Conservation (phyloP, 2,888 invertebrate species). For the Zaprionus obscuricornis region DNA sequence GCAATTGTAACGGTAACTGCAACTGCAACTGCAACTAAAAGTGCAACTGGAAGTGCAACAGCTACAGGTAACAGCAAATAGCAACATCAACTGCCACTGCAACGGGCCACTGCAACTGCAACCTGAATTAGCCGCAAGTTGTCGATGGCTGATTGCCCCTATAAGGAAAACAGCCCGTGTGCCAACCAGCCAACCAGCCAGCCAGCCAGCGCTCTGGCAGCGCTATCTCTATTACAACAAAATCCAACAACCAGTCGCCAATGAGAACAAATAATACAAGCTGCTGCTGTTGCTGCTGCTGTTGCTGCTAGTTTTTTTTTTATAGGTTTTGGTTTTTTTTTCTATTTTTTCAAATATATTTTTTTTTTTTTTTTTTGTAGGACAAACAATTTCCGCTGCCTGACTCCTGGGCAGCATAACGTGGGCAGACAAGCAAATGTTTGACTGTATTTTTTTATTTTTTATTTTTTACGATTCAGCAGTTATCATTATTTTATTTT, state of each 20-base stretch:
- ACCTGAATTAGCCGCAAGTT: conserved; percentile 66
- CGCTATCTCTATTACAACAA: conserved; percentile 76
- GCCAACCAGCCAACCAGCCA: not conserved
- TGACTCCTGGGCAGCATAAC: conserved; percentile 36
- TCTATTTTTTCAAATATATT: too few relatives aligned
- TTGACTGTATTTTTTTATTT: too few relatives aligned
- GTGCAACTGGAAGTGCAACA: conserved; percentile 9
- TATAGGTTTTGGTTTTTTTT: not conserved
- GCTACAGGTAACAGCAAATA: too few relatives aligned
- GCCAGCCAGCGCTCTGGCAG: conserved; percentile 9
- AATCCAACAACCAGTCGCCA: conserved; percentile 47
- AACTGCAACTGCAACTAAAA: conserved; percentile 16
- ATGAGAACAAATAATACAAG: conserved; percentile 52
- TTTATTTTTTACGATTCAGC: conserved; percentile 59
- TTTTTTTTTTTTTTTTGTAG: conserved; percentile 53
- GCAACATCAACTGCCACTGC: conserved; percentile 59
- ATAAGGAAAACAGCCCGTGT: conserved; percentile 68
- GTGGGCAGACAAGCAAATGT: conserved; percentile 28
- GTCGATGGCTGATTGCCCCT: conserved; percentile 78
- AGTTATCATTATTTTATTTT: conserved; percentile 73
- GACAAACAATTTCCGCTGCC: conserved; percentile 69
- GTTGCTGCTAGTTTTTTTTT: not conserved
- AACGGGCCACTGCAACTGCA: conserved; percentile 31
- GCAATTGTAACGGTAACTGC: conserved; percentile 69
- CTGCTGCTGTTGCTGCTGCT: conserved; percentile 19